Percentiles rank a stretch among this genome's conserved stretches.
Evolutionary conservation across 2,113 vertebrate genomes (phyloP).

Genomic region (Amphiprion percula): DNA sequence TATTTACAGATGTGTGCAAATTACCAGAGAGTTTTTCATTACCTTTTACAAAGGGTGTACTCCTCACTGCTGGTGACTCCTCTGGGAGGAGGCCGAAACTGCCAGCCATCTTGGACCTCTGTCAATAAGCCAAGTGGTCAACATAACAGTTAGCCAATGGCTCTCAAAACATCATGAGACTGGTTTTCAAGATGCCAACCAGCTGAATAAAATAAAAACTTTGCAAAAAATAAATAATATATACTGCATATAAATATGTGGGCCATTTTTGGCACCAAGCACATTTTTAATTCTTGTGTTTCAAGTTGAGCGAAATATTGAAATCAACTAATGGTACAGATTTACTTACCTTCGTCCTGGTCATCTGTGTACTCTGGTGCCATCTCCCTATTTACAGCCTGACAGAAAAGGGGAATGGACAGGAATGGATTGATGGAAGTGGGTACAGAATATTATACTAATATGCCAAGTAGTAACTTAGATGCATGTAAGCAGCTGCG

Average conservation of each 20-base stretch:
- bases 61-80: slow-evolving; percentile 99
- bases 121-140: slow-evolving; percentile 50
- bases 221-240: not conserved
- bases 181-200: slow-evolving; percentile 1
- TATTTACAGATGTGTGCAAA: not conserved
- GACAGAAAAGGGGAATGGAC: slow-evolving; percentile 29
- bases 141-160: not conserved
- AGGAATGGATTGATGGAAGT: not conserved
- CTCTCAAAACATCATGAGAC: not conserved
- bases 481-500: slow-evolving; percentile 7
- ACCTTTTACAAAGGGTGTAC: slow-evolving; percentile 98
- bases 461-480: slow-evolving; percentile 24
- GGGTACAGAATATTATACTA: slow-evolving; percentile 19
- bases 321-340: slow-evolving; percentile 5
- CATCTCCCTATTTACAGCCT: slow-evolving; percentile 83
- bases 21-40: slow-evolving; percentile 35
- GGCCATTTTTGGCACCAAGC: not conserved
- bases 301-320: not conserved
- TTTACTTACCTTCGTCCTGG: slow-evolving; percentile 84
- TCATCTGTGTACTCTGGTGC: slow-evolving; percentile 82
- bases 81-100: slow-evolving; percentile 95
- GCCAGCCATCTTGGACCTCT: slow-evolving; percentile 93
- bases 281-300: not conserved
- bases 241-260: not conserved
- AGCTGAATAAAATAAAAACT: no score